A percentile compares a stretch with the other conserved stretches of the same genome.
Evolutionary conservation across 2,113 vertebrate genomes (phyloP).

Genomic region (Hymenochirus boettgeri): DNA sequence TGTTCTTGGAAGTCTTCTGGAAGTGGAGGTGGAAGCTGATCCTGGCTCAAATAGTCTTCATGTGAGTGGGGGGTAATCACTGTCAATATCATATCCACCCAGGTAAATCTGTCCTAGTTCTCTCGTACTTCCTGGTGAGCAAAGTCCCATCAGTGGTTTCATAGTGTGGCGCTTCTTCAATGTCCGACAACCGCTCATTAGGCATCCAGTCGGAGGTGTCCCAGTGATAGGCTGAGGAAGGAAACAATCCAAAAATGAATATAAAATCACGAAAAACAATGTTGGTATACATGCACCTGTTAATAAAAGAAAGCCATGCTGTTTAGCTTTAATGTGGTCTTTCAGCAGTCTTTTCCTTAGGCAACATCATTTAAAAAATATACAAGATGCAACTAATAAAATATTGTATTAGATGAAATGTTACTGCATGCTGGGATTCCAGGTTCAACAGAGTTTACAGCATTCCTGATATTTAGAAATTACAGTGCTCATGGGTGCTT

Average conservation of each 20-base stretch:
- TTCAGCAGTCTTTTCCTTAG: conserved; percentile 6
- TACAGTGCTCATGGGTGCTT: background rate
- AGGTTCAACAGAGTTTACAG: background rate
- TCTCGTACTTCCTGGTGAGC: conserved; percentile 65
- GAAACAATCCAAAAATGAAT: background rate
- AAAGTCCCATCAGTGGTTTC: conserved; percentile 59
- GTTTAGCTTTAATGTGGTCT: background rate
- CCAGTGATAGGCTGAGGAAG: conserved; percentile 97
- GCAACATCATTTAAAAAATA: background rate
- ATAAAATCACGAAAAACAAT: background rate
- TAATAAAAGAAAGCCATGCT: conserved; percentile 31
- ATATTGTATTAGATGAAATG: conserved; percentile 14
- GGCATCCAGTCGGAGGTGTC: conserved; percentile 99
- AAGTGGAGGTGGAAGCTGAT: conserved; percentile 84
- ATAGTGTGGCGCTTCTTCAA: conserved; percentile 80
- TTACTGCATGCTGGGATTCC: conserved; percentile 21
- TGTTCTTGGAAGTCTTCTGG: conserved; percentile 80
- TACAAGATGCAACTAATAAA: background rate
- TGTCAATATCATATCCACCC: conserved; percentile 93
- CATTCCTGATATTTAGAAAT: too few relatives aligned
- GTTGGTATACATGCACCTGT: conserved; percentile 48
- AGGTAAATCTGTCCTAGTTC: conserved; percentile 95
- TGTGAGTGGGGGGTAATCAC: conserved; percentile 84
- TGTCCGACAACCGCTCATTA: conserved; percentile 76
- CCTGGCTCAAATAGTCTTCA: conserved; percentile 83